phyloP scores from a whole-genome alignment of 2,888 invertebrate genomes.

The Steinernema scapterisci region DNA sequence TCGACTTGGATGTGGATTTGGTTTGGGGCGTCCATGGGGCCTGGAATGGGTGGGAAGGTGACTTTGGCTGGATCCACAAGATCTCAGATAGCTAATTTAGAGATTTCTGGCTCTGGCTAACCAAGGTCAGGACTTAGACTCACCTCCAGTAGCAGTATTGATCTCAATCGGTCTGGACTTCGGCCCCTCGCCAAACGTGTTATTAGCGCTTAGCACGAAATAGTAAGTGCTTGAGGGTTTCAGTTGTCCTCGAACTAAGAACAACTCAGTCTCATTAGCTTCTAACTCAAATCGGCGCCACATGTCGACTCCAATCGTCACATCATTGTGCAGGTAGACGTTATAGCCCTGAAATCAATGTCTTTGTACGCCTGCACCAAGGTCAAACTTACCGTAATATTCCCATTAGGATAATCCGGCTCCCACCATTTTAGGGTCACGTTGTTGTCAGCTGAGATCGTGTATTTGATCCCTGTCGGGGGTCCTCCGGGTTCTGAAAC shows the following conservation, averaged over 20 bases:
- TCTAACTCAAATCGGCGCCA: slow-evolving; percentile 15
- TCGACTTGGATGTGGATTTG: slow-evolving; percentile 9
- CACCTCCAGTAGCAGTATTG: slow-evolving; percentile 14
- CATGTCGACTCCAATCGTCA: background rate
- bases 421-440: slow-evolving; percentile 1
- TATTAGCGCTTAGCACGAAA: slow-evolving; percentile 6
- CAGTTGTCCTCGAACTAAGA: background rate
- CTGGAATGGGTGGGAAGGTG: background rate
- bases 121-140: too few species aligned
- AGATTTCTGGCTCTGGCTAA: too few species aligned
- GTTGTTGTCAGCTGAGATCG: slow-evolving; percentile 8
- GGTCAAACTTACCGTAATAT: too few species aligned
- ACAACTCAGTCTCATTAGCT: background rate
- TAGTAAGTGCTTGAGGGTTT: slow-evolving; percentile 12
- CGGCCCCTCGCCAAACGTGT: background rate
- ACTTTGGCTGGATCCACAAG: too few species aligned
- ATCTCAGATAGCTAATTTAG: too few species aligned
- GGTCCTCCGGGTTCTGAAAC: slow-evolving; percentile 21
- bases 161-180: slow-evolving; percentile 10
- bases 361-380: background rate
- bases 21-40: slow-evolving; percentile 17
- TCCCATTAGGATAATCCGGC: background rate
- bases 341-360: background rate
- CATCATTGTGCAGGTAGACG: slow-evolving; percentile 10
- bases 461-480: slow-evolving; percentile 8